These are phyloP conservation scores for Campylorhamphus procurvoides DNA, from an alignment of 2,113 vertebrate species.

Conservation along the genomic window DNA sequence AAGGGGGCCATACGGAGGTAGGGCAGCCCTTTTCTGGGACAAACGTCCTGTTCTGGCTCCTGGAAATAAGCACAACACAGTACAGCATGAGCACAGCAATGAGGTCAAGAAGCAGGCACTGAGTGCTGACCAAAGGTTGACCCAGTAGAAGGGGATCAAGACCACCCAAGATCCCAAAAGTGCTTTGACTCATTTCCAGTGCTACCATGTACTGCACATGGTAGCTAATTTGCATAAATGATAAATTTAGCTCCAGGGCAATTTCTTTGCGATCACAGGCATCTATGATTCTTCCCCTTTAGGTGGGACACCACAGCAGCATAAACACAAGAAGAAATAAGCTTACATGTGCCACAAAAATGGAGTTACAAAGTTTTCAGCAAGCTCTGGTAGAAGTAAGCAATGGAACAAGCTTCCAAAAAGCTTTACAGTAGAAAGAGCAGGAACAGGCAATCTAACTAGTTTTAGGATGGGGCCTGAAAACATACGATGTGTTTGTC, in stretches of 20 bases:
- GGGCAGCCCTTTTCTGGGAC: background rate
- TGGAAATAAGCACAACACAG: background rate
- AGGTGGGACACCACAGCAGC: background rate
- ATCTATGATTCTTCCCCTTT: background rate
- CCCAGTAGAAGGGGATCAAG: background rate
- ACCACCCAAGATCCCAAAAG: rapidly evolving
- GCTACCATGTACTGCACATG: background rate
- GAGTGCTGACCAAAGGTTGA: background rate
- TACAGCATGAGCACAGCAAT: background rate
- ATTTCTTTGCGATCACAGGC: rapidly evolving
- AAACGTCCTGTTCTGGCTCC: background rate
- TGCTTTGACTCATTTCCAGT: background rate
- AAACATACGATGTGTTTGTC: background rate
- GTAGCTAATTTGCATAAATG: background rate
- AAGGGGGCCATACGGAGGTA: background rate
- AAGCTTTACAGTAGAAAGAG: background rate
- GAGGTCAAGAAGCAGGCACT: background rate
- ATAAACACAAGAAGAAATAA: background rate
- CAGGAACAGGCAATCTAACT: background rate
- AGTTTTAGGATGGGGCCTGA: background rate
- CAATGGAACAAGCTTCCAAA: background rate
- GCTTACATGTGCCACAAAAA: background rate
- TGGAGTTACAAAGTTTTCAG: background rate
- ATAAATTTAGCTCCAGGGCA: background rate
- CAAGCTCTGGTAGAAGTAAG: background rate